Percentiles rank a stretch among this genome's conserved stretches.
phyloP scores from a whole-genome alignment of 2,113 vertebrate genomes.

The Lontra canadensis region DNA sequence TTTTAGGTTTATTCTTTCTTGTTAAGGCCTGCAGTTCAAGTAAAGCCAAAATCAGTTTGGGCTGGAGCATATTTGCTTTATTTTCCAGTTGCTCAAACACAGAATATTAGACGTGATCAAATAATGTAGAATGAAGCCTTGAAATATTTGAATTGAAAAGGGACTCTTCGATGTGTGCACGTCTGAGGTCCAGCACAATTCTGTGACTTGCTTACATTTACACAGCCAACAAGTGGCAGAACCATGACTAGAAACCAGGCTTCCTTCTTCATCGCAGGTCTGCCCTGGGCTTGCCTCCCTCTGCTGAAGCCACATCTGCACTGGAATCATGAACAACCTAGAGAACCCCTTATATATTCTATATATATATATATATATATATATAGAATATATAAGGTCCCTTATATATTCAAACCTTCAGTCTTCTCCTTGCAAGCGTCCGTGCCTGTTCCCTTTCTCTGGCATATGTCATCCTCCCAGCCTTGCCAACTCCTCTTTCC shows the following conservation, averaged over 20 bases:
- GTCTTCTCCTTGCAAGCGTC: accelerated
- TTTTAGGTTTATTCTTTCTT: not conserved
- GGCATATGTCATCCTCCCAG: not conserved
- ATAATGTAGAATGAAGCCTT: not conserved
- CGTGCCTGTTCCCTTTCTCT: not conserved
- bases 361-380: too few relatives aligned
- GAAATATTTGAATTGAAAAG: not conserved
- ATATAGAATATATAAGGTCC: too few relatives aligned
- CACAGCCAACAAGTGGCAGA: not conserved
- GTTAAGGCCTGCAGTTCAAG: not conserved
- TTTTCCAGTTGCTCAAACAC: not conserved
- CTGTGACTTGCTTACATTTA: not conserved
- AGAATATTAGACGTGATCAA: not conserved
- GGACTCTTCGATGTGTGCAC: not conserved
- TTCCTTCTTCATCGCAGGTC: not conserved
- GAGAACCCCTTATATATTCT: not conserved
- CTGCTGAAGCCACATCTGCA: not conserved
- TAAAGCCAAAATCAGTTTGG: conserved; percentile 14
- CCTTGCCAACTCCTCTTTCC: not conserved
- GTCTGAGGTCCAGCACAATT: not conserved
- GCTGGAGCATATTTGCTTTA: not conserved
- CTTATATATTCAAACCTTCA: not conserved
- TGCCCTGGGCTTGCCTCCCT: not conserved
- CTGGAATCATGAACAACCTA: not conserved
- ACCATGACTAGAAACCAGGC: not conserved